Evolutionary conservation across 1,140 invertebrate species (phyloP).

Genomic region (Apis dorsata): DNA sequence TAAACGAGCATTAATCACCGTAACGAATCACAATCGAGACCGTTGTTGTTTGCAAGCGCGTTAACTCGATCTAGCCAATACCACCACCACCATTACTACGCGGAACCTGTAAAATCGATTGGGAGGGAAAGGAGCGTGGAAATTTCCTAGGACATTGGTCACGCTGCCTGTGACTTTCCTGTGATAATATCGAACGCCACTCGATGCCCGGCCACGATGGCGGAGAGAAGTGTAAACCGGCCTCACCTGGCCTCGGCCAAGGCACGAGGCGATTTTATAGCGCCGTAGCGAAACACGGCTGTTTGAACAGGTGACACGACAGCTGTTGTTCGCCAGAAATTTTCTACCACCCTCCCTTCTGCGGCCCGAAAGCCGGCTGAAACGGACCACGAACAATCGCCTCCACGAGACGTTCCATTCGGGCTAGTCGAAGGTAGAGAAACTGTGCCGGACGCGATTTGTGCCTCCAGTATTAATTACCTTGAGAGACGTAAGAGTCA

Average conservation of each 20-base stretch:
- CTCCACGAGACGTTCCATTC: constrained; percentile 45
- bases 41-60: no score
- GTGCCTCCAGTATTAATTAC: no score
- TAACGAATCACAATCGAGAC: no score
- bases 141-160: constrained; percentile 2
- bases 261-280: constrained; percentile 49
- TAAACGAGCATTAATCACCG: no score
- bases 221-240: constrained; percentile 25
- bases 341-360: constrained; percentile 48
- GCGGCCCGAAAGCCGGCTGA: constrained; percentile 28
- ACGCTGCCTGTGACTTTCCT: not conserved
- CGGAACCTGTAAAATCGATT: not conserved
- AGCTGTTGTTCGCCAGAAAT: constrained; percentile 61
- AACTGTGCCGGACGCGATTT: no score
- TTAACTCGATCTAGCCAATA: no score
- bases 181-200: constrained; percentile 28
- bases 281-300: constrained; percentile 54
- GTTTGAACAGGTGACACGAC: constrained; percentile 65
- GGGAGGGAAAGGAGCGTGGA: not conserved
- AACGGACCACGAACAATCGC: constrained; percentile 20
- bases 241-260: constrained; percentile 52
- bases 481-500: no score
- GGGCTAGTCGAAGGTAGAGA: not conserved
- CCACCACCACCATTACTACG: no score
- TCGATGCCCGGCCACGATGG: constrained; percentile 27